These are phyloP conservation scores for Pardalotus punctatus DNA, from an alignment of 2,113 vertebrate genomes.

Conservation along the genomic window DNA sequence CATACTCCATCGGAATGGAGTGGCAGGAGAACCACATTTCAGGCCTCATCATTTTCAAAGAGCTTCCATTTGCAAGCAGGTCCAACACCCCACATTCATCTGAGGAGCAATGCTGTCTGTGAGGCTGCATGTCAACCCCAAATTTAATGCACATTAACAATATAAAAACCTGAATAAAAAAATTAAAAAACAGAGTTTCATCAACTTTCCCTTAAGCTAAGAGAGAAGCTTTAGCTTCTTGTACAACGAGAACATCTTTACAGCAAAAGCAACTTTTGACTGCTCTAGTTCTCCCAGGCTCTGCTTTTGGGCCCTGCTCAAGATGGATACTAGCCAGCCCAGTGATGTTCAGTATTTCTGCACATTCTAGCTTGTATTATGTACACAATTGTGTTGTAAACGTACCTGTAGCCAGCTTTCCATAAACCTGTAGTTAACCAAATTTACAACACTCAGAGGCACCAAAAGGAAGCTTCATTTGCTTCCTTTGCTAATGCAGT, in stretches of 20 bases:
- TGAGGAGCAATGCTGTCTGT: not conserved
- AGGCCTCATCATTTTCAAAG: not conserved
- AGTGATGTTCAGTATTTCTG: not conserved
- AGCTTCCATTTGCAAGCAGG: not conserved
- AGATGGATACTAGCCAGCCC: not conserved
- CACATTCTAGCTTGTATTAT: not conserved
- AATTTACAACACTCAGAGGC: not conserved
- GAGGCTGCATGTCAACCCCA: not conserved
- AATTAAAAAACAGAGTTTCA: not conserved
- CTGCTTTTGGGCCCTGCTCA: not conserved
- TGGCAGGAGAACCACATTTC: not conserved
- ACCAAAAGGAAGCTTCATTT: not conserved
- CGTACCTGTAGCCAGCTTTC: not conserved
- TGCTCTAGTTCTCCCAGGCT: not conserved
- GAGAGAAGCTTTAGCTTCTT: not conserved
- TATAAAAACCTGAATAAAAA: not conserved
- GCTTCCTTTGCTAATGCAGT: not conserved
- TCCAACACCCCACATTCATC: rapidly evolving
- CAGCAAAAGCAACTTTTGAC: not conserved
- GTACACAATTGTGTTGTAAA: not conserved
- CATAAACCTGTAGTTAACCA: not conserved
- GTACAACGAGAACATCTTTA: not conserved
- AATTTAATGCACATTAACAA: not conserved
- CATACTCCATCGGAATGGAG: rapidly evolving
- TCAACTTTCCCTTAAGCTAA: not conserved